These are phyloP conservation scores for Xylophagus ater DNA, from an alignment of 2,888 invertebrate species.

Conservation along the genomic window DNA sequence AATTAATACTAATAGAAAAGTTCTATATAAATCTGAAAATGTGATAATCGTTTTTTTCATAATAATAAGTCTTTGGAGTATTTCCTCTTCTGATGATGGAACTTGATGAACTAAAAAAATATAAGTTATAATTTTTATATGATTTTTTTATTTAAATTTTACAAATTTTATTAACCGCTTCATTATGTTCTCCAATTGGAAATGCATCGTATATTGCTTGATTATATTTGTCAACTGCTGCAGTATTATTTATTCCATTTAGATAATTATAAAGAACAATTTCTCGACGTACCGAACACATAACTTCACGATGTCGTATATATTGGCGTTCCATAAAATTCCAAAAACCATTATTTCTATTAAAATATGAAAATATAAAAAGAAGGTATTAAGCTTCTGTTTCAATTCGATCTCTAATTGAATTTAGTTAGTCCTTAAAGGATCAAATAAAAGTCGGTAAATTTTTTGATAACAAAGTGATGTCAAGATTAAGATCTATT, in stretches of 20 bases:
- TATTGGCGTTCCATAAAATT: conserved; percentile 6
- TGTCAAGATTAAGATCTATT: no score
- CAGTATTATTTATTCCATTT: conserved; percentile 5
- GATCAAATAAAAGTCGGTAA: no score
- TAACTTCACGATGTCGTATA: not conserved
- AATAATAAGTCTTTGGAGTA: conserved; percentile 1
- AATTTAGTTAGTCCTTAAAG: no score
- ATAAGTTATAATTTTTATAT: not conserved
- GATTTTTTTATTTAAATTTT: not conserved
- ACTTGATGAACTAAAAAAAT: conserved; percentile 8
- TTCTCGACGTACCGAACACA: conserved; percentile 4
- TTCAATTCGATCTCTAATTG: no score
- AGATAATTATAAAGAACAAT: conserved; percentile 7
- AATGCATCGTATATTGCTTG: conserved; percentile 9
- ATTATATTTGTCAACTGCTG: conserved; percentile 7
- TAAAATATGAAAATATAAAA: no score
- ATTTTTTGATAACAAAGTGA: no score
- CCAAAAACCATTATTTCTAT: conserved; percentile 10
- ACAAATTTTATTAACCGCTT: conserved; percentile 7
- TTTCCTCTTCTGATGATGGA: conserved; percentile 4
- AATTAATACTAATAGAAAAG: not conserved
- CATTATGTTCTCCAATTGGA: conserved; percentile 1
- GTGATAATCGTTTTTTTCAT: no score
- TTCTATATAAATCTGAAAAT: not conserved
- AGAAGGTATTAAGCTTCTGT: no score